phyloP scores from a whole-genome alignment of 2,797 vertebrate species.

The Chloroceryle amazona region DNA sequence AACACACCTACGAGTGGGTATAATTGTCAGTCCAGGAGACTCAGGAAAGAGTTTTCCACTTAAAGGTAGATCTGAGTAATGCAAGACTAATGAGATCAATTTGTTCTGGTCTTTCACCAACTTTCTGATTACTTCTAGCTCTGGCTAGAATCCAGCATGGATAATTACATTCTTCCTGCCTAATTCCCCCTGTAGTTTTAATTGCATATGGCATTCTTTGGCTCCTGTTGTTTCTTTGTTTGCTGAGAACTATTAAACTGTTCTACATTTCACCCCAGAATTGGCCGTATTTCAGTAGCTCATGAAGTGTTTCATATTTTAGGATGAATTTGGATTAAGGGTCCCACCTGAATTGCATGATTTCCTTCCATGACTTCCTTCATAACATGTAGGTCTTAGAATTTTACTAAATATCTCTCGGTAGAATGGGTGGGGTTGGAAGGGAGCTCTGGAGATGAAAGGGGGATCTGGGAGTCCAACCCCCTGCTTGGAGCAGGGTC shows the following conservation, averaged over 20 bases:
- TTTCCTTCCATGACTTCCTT: neutral
- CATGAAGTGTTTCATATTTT: neutral
- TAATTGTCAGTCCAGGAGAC: neutral
- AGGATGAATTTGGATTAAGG: neutral
- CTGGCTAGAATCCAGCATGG: constrained; percentile 20
- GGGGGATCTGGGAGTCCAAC: neutral
- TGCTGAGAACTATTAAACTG: neutral
- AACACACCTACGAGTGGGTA: neutral
- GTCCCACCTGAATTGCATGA: neutral
- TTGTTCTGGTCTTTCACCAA: constrained; percentile 23
- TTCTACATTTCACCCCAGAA: neutral
- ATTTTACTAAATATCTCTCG: neutral
- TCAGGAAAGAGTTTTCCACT: neutral
- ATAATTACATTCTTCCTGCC: constrained; percentile 45
- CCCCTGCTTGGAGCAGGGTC: neutral
- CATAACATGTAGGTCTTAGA: neutral
- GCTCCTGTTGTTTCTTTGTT: constrained; percentile 2
- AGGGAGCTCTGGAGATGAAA: neutral
- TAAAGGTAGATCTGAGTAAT: neutral
- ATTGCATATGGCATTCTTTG: constrained; percentile 33
- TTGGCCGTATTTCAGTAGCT: constrained; percentile 26
- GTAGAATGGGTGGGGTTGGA: neutral
- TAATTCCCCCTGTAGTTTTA: constrained; percentile 22
- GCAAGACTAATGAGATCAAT: constrained; percentile 13
- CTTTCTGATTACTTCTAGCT: constrained; percentile 41